Conservation (phyloP, 2,797 vertebrate genomes). For the Antennarius maculatus region DNA sequence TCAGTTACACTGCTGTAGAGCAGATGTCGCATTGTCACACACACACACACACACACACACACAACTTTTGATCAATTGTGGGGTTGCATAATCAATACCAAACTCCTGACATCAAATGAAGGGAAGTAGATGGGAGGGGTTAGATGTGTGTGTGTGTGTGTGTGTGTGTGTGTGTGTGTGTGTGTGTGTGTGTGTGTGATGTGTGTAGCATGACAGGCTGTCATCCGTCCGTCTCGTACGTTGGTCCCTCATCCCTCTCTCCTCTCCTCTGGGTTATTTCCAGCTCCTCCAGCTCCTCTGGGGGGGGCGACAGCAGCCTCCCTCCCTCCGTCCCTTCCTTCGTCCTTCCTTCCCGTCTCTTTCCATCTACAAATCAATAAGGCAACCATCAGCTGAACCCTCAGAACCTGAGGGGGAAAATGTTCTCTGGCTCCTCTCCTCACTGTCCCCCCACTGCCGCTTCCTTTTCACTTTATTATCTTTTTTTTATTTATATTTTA, state of each 20-base stretch:
- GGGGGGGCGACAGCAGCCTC: conserved; percentile 60
- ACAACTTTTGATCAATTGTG: conserved; percentile 83
- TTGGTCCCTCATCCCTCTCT: conserved; percentile 24
- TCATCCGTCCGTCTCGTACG: conserved; percentile 32
- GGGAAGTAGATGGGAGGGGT: conserved; percentile 67
- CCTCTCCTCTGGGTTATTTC: conserved; percentile 69
- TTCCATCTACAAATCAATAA: conserved; percentile 76
- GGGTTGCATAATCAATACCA: conserved; percentile 81
- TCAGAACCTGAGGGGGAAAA: conserved; percentile 65
- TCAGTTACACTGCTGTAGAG: conserved; percentile 82
- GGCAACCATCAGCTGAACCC: conserved; percentile 58
- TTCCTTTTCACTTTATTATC: neutral
- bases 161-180: conserved; percentile 49
- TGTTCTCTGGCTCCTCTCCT: neutral
- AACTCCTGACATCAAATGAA: conserved; percentile 75
- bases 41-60: conserved; percentile 65
- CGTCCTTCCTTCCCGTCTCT: conserved; percentile 46
- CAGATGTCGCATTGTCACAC: conserved; percentile 80
- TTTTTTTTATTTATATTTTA: neutral
- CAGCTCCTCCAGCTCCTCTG: conserved; percentile 72
- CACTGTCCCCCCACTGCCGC: neutral
- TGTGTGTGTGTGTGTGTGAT: conserved; percentile 41
- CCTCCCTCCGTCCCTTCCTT: conserved; percentile 53
- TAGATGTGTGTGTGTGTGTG: conserved; percentile 35
- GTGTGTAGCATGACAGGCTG: conserved; percentile 20